Conservation (phyloP, 2,797 vertebrate genomes). For the Micromesistius poutassou region DNA sequence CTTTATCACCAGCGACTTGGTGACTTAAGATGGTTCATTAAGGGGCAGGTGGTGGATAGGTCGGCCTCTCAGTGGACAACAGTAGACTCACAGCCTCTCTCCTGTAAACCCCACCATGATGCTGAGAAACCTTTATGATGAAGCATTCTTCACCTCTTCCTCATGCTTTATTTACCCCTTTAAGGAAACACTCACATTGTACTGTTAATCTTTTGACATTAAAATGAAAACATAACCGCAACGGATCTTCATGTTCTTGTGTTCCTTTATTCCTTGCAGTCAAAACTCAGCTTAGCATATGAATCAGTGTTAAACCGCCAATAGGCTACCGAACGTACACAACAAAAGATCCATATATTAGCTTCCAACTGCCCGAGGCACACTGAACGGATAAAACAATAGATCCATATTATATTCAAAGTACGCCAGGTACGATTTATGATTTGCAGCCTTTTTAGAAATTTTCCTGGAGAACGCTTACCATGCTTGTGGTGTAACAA, state of each 20-base stretch:
- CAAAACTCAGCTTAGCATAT: background rate
- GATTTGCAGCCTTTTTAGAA: background rate
- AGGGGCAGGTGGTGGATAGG: too few relatives aligned
- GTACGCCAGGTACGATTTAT: background rate
- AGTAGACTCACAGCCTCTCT: too few relatives aligned
- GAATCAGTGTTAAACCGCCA: background rate
- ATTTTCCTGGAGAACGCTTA: background rate
- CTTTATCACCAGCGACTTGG: too few relatives aligned
- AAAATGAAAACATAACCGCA: background rate
- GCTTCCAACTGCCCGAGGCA: too few relatives aligned
- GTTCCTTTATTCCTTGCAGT: background rate
- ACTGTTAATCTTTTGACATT: background rate
- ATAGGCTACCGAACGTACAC: background rate
- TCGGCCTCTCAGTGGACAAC: too few relatives aligned
- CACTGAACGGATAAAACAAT: background rate
- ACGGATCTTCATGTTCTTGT: background rate
- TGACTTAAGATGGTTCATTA: too few relatives aligned
- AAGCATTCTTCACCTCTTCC: background rate
- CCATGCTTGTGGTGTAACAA: background rate
- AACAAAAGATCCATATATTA: too few relatives aligned
- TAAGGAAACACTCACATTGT: background rate
- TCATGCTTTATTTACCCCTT: background rate
- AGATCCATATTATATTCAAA: background rate
- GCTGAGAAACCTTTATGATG: background rate
- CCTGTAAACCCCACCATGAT: background rate